Evolutionary conservation across 2,797 vertebrate species (phyloP).

Genomic region (Zalophus californianus): DNA sequence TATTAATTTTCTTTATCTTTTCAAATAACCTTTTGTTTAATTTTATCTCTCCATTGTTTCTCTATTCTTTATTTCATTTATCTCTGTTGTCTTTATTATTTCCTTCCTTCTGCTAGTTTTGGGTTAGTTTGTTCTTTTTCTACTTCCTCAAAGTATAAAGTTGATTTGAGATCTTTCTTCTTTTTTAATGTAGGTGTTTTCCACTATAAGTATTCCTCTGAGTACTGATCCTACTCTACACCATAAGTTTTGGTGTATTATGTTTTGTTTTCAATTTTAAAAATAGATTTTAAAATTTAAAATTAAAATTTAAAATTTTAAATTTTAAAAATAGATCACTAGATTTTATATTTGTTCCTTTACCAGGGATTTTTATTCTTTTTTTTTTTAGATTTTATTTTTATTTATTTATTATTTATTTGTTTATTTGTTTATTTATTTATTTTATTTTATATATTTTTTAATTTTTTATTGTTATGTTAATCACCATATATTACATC

Average conservation of each 20-base stretch:
- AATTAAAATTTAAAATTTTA: too few species aligned
- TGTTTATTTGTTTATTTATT: too few species aligned
- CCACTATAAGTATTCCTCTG: neutral
- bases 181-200: neutral
- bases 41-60: neutral
- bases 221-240: neutral
- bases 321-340: neutral
- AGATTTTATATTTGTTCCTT: neutral
- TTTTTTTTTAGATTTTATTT: too few species aligned
- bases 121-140: neutral
- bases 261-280: neutral
- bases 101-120: neutral
- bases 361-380: neutral
- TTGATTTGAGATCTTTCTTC: neutral
- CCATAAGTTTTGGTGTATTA: neutral
- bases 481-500: too few species aligned
- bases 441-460: too few species aligned
- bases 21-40: neutral
- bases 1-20: neutral
- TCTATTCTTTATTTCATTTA: neutral
- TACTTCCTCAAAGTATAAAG: neutral
- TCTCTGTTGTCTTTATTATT: neutral
- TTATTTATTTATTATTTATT: too few species aligned
- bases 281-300: too few species aligned
- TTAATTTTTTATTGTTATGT: too few species aligned